Conservation (phyloP, 2,797 vertebrate genomes). For the Bothrops alternatus region DNA sequence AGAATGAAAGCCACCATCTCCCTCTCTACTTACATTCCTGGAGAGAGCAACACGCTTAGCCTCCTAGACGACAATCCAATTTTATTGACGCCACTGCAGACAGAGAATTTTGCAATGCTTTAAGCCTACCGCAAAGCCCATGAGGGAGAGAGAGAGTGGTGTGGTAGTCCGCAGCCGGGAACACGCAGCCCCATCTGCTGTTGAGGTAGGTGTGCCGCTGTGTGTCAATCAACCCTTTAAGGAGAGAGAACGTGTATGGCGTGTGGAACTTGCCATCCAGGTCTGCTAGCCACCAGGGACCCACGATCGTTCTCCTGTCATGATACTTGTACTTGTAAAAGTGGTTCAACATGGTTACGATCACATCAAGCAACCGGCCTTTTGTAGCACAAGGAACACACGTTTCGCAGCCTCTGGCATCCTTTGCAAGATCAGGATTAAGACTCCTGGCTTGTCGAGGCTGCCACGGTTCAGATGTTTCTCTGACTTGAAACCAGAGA, state of each 20-base stretch:
- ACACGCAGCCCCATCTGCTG: not conserved
- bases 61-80: not conserved
- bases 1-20: not conserved
- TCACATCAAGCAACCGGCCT: not conserved
- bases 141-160: not conserved
- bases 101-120: not conserved
- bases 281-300: not conserved
- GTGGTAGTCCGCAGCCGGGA: fast-evolving
- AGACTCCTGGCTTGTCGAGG: not conserved
- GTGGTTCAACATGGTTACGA: not conserved
- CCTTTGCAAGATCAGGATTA: not conserved
- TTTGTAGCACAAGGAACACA: not conserved
- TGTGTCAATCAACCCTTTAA: not conserved
- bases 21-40: not conserved
- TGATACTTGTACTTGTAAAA: not conserved
- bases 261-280: not conserved
- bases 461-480: not conserved
- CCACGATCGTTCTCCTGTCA: not conserved
- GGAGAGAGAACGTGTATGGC: too few species aligned
- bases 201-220: too few species aligned
- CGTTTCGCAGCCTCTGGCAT: not conserved
- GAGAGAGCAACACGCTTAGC: not conserved
- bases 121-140: not conserved
- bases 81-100: conserved; percentile 13
- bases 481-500: not conserved